Evolutionary conservation across 2,888 invertebrate species (phyloP).

Genomic region (Serripes groenlandicus): DNA sequence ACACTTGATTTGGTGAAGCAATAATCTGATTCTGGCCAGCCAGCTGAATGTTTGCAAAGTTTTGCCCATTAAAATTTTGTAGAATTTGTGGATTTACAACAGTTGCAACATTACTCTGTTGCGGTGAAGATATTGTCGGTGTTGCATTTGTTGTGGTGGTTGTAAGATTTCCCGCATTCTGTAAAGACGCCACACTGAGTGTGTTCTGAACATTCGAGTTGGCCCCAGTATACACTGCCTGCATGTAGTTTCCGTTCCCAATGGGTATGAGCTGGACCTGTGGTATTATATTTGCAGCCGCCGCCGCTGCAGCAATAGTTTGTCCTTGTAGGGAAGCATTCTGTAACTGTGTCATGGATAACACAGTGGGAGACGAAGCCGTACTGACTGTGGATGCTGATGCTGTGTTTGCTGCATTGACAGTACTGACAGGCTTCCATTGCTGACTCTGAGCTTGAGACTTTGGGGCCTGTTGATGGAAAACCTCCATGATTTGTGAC

Average conservation of each 20-base stretch:
- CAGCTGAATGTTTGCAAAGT: constrained; percentile 72
- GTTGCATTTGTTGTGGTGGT: constrained; percentile 70
- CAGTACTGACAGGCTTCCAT: constrained; percentile 9
- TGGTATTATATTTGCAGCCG: constrained; percentile 70
- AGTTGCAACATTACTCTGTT: constrained; percentile 57
- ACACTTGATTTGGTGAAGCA: constrained; percentile 75
- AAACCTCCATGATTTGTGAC: constrained; percentile 40
- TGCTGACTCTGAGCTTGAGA: constrained; percentile 7
- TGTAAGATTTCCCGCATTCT: constrained; percentile 53
- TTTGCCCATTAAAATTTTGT: constrained; percentile 74
- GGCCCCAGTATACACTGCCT: constrained; percentile 72
- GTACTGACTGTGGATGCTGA: constrained; percentile 37
- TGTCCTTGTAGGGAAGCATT: constrained; percentile 61
- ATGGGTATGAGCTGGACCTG: constrained; percentile 75
- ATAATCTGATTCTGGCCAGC: constrained; percentile 76
- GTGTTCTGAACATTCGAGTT: constrained; percentile 50
- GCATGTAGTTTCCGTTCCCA: constrained; percentile 72
- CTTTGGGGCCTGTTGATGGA: constrained; percentile 1
- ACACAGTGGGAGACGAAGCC: constrained; percentile 34
- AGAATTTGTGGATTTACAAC: constrained; percentile 73
- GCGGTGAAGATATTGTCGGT: constrained; percentile 66
- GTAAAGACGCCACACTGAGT: constrained; percentile 70
- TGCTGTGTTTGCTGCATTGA: constrained; percentile 24
- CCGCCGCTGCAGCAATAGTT: constrained; percentile 71
- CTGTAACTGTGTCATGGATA: constrained; percentile 52